phyloP scores from a whole-genome alignment of 2,113 vertebrate genomes.

The Cottus gobio region DNA sequence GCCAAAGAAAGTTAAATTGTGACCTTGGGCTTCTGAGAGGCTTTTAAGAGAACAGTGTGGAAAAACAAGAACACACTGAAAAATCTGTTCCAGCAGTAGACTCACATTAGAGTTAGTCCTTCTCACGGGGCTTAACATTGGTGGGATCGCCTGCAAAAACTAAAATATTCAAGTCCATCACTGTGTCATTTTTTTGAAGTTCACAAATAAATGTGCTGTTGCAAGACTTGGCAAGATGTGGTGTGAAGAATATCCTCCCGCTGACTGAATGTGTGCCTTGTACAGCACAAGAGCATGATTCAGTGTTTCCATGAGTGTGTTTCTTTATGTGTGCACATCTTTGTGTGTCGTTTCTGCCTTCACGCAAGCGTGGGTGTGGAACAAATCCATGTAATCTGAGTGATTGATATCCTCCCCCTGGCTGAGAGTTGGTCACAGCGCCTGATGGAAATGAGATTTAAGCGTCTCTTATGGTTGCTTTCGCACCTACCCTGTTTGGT shows the following conservation, averaged over 20 bases:
- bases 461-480: neutral
- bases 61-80: neutral
- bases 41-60: slow-evolving; percentile 17
- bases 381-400: slow-evolving; percentile 72
- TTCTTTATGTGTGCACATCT: slow-evolving; percentile 32
- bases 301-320: slow-evolving; percentile 58
- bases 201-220: slow-evolving; percentile 60
- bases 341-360: slow-evolving; percentile 45
- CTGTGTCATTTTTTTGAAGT: slow-evolving; percentile 36
- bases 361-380: slow-evolving; percentile 60
- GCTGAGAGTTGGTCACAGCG: slow-evolving; percentile 49
- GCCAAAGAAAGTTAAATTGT: slow-evolving; percentile 14
- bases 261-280: slow-evolving; percentile 49
- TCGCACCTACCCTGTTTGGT: neutral
- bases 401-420: slow-evolving; percentile 74
- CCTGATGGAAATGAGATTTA: slow-evolving; percentile 56
- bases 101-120: neutral
- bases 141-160: neutral
- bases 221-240: slow-evolving; percentile 50
- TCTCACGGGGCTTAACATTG: neutral
- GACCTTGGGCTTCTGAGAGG: slow-evolving; percentile 21
- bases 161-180: slow-evolving; percentile 25
- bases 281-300: slow-evolving; percentile 53
- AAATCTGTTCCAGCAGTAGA: neutral
- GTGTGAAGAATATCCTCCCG: slow-evolving; percentile 55